Conservation (phyloP, 2,113 vertebrate genomes). For the Corydoras sp. region DNA sequence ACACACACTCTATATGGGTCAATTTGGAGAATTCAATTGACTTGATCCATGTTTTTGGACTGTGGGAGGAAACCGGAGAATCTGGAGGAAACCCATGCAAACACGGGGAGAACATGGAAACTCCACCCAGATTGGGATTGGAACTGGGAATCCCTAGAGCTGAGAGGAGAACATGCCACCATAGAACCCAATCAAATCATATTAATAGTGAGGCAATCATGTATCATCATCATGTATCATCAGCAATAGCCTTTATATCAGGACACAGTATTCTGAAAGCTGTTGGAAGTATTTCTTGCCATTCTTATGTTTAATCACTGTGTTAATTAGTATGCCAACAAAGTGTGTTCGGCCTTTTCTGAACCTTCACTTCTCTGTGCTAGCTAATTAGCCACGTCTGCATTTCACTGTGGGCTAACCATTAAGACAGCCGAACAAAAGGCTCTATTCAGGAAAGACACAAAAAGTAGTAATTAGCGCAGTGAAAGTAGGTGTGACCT, state of each 20-base stretch:
- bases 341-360: conserved; percentile 34
- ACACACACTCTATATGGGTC: too few species aligned
- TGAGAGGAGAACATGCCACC: too few species aligned
- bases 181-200: background rate
- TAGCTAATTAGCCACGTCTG: conserved; percentile 26
- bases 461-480: conserved; percentile 26
- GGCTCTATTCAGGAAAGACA: conserved; percentile 9
- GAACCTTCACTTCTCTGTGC: background rate
- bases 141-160: too few species aligned
- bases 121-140: too few species aligned
- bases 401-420: conserved; percentile 19
- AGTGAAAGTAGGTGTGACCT: conserved; percentile 24
- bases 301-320: conserved; percentile 36
- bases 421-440: conserved; percentile 25
- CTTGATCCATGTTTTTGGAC: too few species aligned
- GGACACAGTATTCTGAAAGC: conserved; percentile 39
- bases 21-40: too few species aligned
- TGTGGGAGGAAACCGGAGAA: too few species aligned
- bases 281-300: conserved; percentile 30
- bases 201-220: conserved; percentile 14
- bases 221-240: conserved; percentile 8
- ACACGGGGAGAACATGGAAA: too few species aligned
- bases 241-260: conserved; percentile 26
- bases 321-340: conserved; percentile 50
- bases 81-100: background rate